Base-by-base conservation (phyloP, 1,140 invertebrate genomes). In the Hyles euphorbiae region DNA sequence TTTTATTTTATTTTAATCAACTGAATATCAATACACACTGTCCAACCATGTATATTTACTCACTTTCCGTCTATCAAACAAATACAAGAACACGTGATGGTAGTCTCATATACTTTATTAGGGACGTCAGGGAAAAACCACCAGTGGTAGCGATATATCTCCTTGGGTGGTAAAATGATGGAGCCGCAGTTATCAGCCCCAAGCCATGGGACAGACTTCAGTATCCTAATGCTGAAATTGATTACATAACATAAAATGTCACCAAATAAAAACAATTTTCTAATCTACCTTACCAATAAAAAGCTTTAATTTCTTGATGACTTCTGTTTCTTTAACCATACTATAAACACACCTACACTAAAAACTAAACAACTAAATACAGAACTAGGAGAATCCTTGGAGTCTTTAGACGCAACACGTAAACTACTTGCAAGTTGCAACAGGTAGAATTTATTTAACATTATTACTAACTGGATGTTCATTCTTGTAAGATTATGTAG, bases 401-500 rank as follows among this genome's bases (percentile, higher is more conserved):
- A 40, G 8, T 40, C 4, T 1, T 3, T 40, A 40, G 36, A 40
- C 4, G 5, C 1, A 40, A 5, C 36, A 40, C 4, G 36, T 5
- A 40, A 40, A 40, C 36, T 40, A 40, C 4, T 8, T 5, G 36
- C 8, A 5, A 8, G 8, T 40, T 40, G 36, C 36, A 5, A 40
- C 2, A 40, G 36, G 2, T 40, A 3, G 2, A 5, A 40, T 40
- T 40, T 40, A 22, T 40, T 5, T 8, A 40, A 8, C 8, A 40
- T 5, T 5, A 40, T 40, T 56, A 72, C 74, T 60, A 48, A 87
- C 86, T 88, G 86, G 64, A 86, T 81, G 8, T 78, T 72, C 83
- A 87, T 87, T 58, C 86, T 75, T 0, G 84, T 88, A 0, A 80
- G 56, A 53, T 88, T 88, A 61, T 86, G 86, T 3, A 88, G 58